Evolutionary conservation across 2,797 vertebrate species (phyloP).

Genomic region (Centropyge bicolor): DNA sequence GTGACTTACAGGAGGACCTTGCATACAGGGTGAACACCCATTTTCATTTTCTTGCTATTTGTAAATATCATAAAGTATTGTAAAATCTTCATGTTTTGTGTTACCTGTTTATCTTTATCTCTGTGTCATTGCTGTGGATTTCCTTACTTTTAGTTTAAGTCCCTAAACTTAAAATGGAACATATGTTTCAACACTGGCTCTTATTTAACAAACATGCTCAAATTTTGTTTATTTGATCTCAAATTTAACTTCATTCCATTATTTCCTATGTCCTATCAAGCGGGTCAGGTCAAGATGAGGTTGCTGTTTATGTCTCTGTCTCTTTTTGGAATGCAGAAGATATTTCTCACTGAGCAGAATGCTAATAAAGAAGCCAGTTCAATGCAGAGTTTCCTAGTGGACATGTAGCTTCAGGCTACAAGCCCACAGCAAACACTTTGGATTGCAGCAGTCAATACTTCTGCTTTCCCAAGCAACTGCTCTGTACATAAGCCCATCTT

Average conservation of each 20-base stretch:
- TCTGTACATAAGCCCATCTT: constrained; percentile 14
- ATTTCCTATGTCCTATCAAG: background rate
- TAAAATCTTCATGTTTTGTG: background rate
- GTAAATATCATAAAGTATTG: background rate
- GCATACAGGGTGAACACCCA: constrained; percentile 87
- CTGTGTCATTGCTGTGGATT: background rate
- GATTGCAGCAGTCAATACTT: constrained; percentile 18
- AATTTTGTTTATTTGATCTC: constrained; percentile 17
- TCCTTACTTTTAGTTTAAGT: background rate
- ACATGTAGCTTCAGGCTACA: constrained; percentile 24
- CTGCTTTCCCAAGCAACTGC: constrained; percentile 12
- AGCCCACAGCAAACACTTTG: constrained; percentile 34
- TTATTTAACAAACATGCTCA: constrained; percentile 8
- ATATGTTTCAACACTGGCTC: background rate
- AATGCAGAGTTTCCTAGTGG: constrained; percentile 14
- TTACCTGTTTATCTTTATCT: background rate
- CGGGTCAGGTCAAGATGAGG: constrained; percentile 15
- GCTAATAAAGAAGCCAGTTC: constrained; percentile 20
- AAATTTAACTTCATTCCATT: constrained; percentile 5
- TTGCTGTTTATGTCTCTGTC: constrained; percentile 7
- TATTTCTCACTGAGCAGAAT: constrained; percentile 15
- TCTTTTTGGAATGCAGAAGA: constrained; percentile 16
- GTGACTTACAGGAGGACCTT: constrained; percentile 91
- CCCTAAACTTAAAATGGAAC: background rate
- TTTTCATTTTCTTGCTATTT: background rate